phyloP scores from a whole-genome alignment of 2,888 invertebrate genomes.

The Sarcophaga rosellei region DNA sequence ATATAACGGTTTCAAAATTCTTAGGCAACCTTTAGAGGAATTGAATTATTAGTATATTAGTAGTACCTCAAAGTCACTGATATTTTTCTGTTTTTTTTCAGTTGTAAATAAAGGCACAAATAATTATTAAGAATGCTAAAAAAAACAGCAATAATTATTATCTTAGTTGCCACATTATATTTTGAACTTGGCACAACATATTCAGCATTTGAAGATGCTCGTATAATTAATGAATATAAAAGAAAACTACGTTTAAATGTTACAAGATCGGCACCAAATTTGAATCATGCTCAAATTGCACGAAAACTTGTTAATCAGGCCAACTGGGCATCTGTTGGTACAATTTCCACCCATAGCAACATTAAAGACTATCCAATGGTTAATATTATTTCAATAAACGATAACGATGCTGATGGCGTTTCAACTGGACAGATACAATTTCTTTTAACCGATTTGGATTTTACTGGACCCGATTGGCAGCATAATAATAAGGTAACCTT shows the following conservation, averaged over 20 bases:
- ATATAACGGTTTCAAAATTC: no score
- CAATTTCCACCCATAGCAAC: slow-evolving; percentile 76
- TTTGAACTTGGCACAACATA: slow-evolving; percentile 69
- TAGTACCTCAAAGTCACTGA: no score
- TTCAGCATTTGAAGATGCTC: slow-evolving; percentile 75
- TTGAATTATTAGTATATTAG: no score
- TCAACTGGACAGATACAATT: slow-evolving; percentile 80
- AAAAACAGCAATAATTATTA: slow-evolving; percentile 10
- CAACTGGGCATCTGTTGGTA: slow-evolving; percentile 79
- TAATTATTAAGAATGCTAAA: slow-evolving; percentile 20
- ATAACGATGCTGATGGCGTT: slow-evolving; percentile 71
- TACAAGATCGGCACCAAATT: neutral
- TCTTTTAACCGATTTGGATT: slow-evolving; percentile 79
- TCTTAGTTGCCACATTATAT: slow-evolving; percentile 44
- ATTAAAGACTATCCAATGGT: slow-evolving; percentile 80
- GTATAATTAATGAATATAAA: slow-evolving; percentile 73
- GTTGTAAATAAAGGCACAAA: neutral
- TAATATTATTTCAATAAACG: slow-evolving; percentile 80
- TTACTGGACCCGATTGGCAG: slow-evolving; percentile 79
- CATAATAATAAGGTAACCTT: slow-evolving; percentile 78
- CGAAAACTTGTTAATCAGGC: slow-evolving; percentile 78
- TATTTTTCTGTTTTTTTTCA: neutral
- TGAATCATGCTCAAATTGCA: slow-evolving; percentile 79
- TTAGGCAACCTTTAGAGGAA: no score
- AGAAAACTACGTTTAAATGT: slow-evolving; percentile 47